These are phyloP conservation scores for Xestia xanthographa DNA, from an alignment of 2,888 invertebrate genomes.

Conservation along the genomic window DNA sequence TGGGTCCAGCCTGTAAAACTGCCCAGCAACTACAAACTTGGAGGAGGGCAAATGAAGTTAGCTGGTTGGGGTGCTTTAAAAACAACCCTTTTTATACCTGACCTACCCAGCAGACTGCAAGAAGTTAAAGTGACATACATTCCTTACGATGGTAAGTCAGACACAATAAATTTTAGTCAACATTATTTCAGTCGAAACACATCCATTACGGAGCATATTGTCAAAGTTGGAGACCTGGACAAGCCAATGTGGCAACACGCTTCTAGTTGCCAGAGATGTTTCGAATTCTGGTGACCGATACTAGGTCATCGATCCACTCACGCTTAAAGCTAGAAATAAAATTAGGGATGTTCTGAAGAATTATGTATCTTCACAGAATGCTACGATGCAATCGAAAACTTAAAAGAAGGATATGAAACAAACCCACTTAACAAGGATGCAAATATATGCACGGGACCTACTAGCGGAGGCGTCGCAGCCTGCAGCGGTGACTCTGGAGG, in stretches of 20 bases:
- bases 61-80: conserved; percentile 89
- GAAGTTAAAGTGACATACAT: conserved; percentile 84
- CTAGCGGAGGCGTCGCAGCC: conserved; percentile 86
- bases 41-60: conserved; percentile 74
- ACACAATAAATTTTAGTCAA: background rate
- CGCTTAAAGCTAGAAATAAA: background rate
- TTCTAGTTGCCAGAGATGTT: background rate
- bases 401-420: conserved; percentile 77
- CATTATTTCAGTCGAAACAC: background rate
- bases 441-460: conserved; percentile 90
- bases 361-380: conserved; percentile 80
- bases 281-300: no score
- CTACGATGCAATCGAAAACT: conserved; percentile 78
- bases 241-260: no score
- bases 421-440: conserved; percentile 84
- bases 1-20: conserved; percentile 85
- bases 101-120: conserved; percentile 84
- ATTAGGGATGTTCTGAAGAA: background rate
- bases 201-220: background rate
- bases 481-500: conserved; percentile 91
- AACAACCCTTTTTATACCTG: conserved; percentile 80
- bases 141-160: conserved; percentile 79
- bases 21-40: conserved; percentile 76
- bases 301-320: background rate
- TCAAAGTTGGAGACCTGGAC: background rate